Evolutionary conservation across 2,797 vertebrate genomes (phyloP), one percentile per base, ranked within the genome.

Genomic region (Graptemys geographica): DNA sequence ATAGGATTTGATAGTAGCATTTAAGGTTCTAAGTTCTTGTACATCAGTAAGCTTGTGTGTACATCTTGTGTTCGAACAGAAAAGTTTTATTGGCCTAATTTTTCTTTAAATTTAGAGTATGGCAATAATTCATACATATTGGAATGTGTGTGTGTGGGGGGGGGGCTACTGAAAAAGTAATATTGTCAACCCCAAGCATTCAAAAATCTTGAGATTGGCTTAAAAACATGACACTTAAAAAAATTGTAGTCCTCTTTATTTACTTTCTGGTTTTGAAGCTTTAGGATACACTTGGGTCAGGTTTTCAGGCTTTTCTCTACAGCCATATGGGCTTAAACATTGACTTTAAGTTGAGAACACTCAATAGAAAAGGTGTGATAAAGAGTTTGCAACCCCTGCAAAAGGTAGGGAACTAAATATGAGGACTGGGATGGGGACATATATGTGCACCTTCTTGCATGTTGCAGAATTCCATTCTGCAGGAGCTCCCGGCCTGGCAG

Each of bases 21-120:
- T 10, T 41, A 74, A 41, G 21, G 69, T 74, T 37, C 69, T 44
- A 37, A 41, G 19, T 41, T 41, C n/a, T 41, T 74, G 23, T 23
- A 44, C 18, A 41, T 74, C 33, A 62, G 59, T 62, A 62, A 62
- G 59, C 31, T 33, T n/a, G 59, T 33, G 59, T 33, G 21, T 23
- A 74, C 10, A 74, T 41, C 37, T 25, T 74, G 52, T 11, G 13
- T 55, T 82, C 15, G 28, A 90, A n/a, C 8, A 49, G 47, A 37
- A 6, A 21, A 55, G 0, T 1, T n/a, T 65, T 53, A 53, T 78
- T 37, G 37, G 8, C 5, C 27, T 25, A 72, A 47, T 72, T 74
- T 74, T 37, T 74, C 19, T 74, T 74, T 41, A 47, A 83, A 44
- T 9, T 25, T 55, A 85, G 37, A 53, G 31, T n/a, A 47, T 11